Conservation (phyloP, 2,797 vertebrate species). For the Eremophila alpestris region DNA sequence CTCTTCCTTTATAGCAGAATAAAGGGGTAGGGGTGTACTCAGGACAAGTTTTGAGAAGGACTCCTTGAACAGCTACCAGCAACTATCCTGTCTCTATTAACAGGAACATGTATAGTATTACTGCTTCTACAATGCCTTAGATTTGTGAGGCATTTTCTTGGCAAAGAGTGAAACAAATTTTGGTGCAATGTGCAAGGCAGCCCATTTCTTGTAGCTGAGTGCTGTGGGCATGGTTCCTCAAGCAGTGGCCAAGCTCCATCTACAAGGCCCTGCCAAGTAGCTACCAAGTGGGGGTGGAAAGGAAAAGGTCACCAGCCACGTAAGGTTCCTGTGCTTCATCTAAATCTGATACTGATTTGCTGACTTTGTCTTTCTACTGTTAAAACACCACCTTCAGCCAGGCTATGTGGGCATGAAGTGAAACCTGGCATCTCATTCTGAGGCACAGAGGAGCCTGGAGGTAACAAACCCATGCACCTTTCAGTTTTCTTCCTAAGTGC, state of each 20-base stretch:
- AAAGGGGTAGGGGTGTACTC: neutral
- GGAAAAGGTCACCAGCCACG: neutral
- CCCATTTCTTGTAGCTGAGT: neutral
- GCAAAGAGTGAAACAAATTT: neutral
- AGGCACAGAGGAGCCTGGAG: neutral
- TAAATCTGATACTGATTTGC: neutral
- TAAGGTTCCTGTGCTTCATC: neutral
- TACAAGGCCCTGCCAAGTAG: neutral
- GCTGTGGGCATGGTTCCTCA: neutral
- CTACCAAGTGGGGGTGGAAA: neutral
- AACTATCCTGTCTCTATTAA: neutral
- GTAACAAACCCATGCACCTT: neutral
- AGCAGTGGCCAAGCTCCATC: neutral
- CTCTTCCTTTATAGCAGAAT: neutral
- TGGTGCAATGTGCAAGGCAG: neutral
- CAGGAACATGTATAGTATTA: neutral
- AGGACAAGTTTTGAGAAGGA: neutral
- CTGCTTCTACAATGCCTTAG: neutral
- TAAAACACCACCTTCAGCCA: neutral
- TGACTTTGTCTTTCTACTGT: neutral
- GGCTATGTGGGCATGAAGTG: neutral
- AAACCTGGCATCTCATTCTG: neutral
- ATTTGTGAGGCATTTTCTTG: neutral
- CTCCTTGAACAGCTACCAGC: neutral
- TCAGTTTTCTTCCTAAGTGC: neutral